Conservation (phyloP, 2,888 invertebrate genomes). For the Caenorhabditis sp. region DNA sequence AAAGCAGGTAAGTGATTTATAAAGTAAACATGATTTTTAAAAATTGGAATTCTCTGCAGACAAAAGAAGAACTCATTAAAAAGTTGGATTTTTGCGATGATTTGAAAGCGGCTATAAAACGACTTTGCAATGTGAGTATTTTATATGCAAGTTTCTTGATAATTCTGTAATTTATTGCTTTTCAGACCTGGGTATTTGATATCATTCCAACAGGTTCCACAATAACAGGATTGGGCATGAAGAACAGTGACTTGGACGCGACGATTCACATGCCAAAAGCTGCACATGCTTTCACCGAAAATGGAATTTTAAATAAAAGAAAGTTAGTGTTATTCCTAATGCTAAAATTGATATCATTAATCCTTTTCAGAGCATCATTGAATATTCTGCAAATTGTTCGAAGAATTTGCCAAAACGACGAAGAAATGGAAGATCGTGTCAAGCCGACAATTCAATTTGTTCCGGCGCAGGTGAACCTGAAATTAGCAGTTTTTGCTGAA, state of each 20-base stretch:
- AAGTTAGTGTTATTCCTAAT: background rate
- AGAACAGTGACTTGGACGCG: conserved; percentile 42
- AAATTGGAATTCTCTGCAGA: background rate
- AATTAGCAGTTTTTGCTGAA: too few species aligned
- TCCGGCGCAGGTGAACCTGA: conserved; percentile 25
- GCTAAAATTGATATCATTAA: too few species aligned
- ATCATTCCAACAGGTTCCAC: conserved; percentile 41
- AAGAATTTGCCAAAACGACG: conserved; percentile 18
- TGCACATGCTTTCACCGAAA: background rate
- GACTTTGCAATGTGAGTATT: conserved; percentile 7
- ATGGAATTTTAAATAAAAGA: background rate
- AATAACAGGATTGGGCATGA: conserved; percentile 35
- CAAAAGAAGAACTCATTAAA: conserved; percentile 16
- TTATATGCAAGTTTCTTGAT: too few species aligned
- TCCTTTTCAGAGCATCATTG: conserved; percentile 20
- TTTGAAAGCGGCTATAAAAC: conserved; percentile 16
- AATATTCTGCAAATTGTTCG: conserved; percentile 43
- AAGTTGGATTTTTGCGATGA: conserved; percentile 25
- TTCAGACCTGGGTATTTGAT: conserved; percentile 35
- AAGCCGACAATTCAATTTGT: conserved; percentile 19
- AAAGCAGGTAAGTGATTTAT: conserved; percentile 2
- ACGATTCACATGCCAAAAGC: conserved; percentile 45
- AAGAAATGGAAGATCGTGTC: conserved; percentile 14
- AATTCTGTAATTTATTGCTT: background rate
- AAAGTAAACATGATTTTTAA: too few species aligned